Evolutionary conservation across 2,888 invertebrate genomes (phyloP).

Genomic region (Drosophila lutescens): DNA sequence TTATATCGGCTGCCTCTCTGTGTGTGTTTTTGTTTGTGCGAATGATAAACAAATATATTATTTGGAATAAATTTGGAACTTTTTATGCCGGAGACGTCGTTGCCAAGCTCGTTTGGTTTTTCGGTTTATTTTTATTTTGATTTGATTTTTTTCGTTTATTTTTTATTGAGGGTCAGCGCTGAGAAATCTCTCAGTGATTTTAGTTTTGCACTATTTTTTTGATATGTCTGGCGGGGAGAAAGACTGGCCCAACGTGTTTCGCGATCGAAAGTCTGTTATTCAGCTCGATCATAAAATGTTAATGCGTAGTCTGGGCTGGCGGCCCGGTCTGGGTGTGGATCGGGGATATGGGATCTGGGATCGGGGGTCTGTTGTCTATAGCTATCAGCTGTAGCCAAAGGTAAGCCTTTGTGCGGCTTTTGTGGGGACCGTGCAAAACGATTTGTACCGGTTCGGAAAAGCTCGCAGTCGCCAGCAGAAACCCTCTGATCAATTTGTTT

Average conservation of each 20-base stretch:
- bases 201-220: constrained; percentile 37
- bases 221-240: constrained; percentile 15
- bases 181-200: constrained; percentile 14
- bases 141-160: constrained; percentile 15
- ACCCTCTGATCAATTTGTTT: constrained; percentile 54
- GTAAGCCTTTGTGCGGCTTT: constrained; percentile 30
- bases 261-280: constrained; percentile 42
- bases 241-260: constrained; percentile 42
- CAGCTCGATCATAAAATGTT: constrained; percentile 32
- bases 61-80: constrained; percentile 34
- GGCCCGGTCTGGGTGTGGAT: constrained; percentile 14
- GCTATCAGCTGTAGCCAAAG: constrained; percentile 31
- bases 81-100: constrained; percentile 34
- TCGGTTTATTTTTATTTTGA: constrained; percentile 8
- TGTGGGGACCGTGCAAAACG: constrained; percentile 14
- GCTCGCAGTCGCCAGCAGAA: constrained; percentile 20
- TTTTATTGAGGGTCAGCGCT: constrained; percentile 47
- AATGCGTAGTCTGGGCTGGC: constrained; percentile 33
- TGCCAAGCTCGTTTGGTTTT: constrained; percentile 49
- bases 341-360: not conserved
- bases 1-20: constrained; percentile 23
- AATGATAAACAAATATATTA: constrained; percentile 24
- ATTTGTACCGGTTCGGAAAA: constrained; percentile 29
- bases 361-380: constrained; percentile 11
- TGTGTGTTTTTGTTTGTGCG: constrained; percentile 4